Evolutionary conservation across 1,140 invertebrate species (phyloP).

Genomic region (Pseudomyrmex sp.): DNA sequence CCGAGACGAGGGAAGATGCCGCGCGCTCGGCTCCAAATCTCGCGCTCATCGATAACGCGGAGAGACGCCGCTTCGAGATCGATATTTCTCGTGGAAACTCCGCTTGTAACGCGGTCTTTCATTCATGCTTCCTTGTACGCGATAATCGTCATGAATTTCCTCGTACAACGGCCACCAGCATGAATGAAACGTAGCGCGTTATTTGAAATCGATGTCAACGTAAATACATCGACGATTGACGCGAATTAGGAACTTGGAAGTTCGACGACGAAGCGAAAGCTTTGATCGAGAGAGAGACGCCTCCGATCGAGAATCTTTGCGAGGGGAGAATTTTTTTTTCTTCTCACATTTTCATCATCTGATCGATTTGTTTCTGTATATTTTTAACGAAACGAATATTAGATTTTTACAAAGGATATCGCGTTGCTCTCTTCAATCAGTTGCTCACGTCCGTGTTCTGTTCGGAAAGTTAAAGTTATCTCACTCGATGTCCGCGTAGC

Average conservation of each 20-base stretch:
- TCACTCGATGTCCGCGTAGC: constrained; percentile 12
- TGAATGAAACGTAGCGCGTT: constrained; percentile 13
- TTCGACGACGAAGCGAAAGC: too few species aligned
- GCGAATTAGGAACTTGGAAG: too few species aligned
- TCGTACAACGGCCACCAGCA: background rate
- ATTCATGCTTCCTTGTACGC: constrained; percentile 12
- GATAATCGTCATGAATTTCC: constrained; percentile 12
- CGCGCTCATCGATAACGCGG: constrained; percentile 19
- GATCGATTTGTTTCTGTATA: too few species aligned
- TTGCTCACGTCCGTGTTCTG: background rate
- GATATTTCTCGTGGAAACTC: constrained; percentile 30
- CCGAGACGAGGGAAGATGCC: constrained; percentile 30
- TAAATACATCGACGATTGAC: too few species aligned
- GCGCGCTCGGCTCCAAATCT: constrained; percentile 10
- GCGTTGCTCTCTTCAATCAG: too few species aligned
- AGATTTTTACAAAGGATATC: too few species aligned
- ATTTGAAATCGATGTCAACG: constrained; percentile 14
- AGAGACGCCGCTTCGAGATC: background rate
- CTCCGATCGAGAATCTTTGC: too few species aligned
- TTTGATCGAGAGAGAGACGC: too few species aligned
- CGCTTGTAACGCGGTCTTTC: background rate
- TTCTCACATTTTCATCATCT: too few species aligned
- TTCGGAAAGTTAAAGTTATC: constrained; percentile 1
- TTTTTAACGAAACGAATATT: background rate
- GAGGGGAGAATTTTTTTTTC: too few species aligned